phyloP scores from a whole-genome alignment of 2,888 invertebrate species.

The Megalurothrips usitatus region DNA sequence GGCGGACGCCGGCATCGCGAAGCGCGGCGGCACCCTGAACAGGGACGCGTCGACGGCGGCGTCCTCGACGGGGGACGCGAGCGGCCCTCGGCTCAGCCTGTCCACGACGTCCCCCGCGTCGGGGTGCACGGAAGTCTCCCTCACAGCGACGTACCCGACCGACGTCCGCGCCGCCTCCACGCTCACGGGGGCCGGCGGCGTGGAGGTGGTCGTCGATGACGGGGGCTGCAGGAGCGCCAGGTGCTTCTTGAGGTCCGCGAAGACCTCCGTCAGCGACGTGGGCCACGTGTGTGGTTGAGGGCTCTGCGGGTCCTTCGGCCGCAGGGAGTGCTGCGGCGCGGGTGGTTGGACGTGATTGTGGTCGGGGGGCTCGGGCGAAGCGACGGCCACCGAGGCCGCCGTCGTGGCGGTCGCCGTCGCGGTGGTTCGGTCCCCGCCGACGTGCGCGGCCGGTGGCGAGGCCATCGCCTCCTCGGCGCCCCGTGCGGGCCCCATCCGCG shows the following conservation, averaged over 20 bases:
- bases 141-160: background rate
- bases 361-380: background rate
- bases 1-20: background rate
- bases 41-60: background rate
- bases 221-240: background rate
- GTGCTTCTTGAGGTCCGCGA: background rate
- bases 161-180: background rate
- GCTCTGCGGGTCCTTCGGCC: background rate
- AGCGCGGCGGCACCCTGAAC: background rate
- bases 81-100: background rate
- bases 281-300: background rate
- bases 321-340: no score
- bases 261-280: constrained; percentile 1
- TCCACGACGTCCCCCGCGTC: background rate
- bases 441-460: background rate
- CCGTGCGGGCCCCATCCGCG: background rate
- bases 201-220: background rate
- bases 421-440: background rate
- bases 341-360: background rate
- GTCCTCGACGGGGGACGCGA: background rate
- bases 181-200: background rate
- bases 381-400: background rate
- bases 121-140: background rate
- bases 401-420: background rate
- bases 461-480: background rate